Evolutionary conservation across 2,797 vertebrate species (phyloP), one percentile per base, ranked within the genome.

Genomic region (Ceryle rudis): DNA sequence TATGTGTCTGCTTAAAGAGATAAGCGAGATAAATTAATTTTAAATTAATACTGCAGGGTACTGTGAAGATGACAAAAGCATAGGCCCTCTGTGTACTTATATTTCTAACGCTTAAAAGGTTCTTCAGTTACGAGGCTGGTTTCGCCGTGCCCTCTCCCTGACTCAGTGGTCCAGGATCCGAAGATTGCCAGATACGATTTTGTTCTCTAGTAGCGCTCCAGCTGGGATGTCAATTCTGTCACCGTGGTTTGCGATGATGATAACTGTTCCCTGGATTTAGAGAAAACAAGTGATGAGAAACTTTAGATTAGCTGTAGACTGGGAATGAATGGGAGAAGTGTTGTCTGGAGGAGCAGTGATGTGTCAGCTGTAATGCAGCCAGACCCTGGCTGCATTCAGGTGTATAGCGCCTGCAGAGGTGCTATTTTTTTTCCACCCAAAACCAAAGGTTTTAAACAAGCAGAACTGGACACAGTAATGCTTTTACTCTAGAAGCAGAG

Each of bases 181-280:
- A 49, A 99, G 99, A 96, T 99, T 99, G 86, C 99, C 99, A 16
- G 99, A 99, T 20, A 99, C 99, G 0, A 99, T 99, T 97, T 99
- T 99, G 98, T 99, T 99, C 96, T 99, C 99, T 95, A 99, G 98
- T 96, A 99, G 97, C 61, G 99, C 99, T 90, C 99, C 99, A 21
- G 99, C 99, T 0, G 99, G 99, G 95, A 99, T 99, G 95, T 99
- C 99, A 55, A 99, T 99, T 91, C 99, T 98, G 97, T 99, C 99
- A 5, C 99, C 99, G 0, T 99, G 99, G 96, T 99, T 99, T 91
- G 99, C 99, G 42, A 99, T 99, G 97, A 99, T 99, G 98, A 99
- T 99, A 94, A 99, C 99, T 5, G 99, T 99, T 97, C 99, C 99
- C 99, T 99, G 88, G 20, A 58, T 31, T 71, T 41, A 42, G 67